phyloP scores from a whole-genome alignment of 2,888 invertebrate species.

The Ochropleura leucogaster region DNA sequence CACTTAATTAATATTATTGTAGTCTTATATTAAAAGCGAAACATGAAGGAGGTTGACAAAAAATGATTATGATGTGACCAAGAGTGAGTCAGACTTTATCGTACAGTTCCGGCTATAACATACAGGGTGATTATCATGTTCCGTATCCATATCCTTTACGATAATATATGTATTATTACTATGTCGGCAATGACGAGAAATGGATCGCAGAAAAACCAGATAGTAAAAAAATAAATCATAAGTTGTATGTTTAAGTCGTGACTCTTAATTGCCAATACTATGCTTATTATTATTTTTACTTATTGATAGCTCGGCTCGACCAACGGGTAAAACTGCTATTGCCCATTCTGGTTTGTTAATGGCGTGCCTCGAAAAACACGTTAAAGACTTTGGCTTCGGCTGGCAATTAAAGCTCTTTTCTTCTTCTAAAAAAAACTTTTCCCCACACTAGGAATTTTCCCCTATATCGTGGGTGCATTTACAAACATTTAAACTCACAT shows the following conservation, averaged over 20 bases:
- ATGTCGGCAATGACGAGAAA: constrained; percentile 4
- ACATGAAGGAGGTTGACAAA: background rate
- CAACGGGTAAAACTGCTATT: too few species aligned
- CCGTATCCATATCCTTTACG: constrained; percentile 47
- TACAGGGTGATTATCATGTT: constrained; percentile 38
- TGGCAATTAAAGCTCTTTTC: too few species aligned
- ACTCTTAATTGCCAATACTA: background rate
- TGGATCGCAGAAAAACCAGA: constrained; percentile 31
- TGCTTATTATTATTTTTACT: too few species aligned
- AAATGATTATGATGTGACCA: constrained; percentile 8
- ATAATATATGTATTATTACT: background rate
- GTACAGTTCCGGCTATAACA: constrained; percentile 56
- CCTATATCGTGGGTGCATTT: too few species aligned
- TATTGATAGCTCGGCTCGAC: too few species aligned
- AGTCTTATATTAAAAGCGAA: background rate
- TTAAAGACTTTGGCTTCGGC: too few species aligned
- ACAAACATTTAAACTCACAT: too few species aligned
- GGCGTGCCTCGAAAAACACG: too few species aligned
- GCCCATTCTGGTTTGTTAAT: too few species aligned
- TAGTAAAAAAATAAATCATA: background rate
- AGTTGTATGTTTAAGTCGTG: constrained; percentile 8
- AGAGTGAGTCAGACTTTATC: constrained; percentile 40
- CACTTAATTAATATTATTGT: background rate
- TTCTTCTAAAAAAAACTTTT: too few species aligned
- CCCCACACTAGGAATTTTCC: too few species aligned